Evolutionary conservation across 1,140 invertebrate species (phyloP).

Genomic region (Antheraea mylitta): DNA sequence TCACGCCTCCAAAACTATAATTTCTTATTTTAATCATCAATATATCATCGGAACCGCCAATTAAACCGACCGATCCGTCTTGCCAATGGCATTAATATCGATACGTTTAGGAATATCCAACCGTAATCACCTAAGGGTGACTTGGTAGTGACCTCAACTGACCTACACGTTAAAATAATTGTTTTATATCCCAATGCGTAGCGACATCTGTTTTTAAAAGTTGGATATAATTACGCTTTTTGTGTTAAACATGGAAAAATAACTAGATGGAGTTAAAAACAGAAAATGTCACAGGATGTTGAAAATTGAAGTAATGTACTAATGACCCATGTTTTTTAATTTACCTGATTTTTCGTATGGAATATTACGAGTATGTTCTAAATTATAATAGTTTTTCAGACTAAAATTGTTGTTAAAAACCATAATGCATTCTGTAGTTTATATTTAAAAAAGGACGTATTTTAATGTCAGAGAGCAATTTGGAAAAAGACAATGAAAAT

Average conservation of each 20-base stretch:
- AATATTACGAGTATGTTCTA: no score
- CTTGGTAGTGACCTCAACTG: not conserved
- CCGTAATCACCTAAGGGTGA: not conserved
- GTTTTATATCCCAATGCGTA: not conserved
- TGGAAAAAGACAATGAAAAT: no score
- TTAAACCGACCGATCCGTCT: conserved; percentile 18
- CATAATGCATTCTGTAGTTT: no score
- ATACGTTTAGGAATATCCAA: not conserved
- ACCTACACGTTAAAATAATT: not conserved
- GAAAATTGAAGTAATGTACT: no score
- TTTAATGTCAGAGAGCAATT: no score
- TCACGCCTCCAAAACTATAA: conserved; percentile 29
- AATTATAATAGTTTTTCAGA: no score
- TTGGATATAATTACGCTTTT: not conserved
- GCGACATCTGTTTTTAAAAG: not conserved
- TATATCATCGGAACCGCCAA: conserved; percentile 22
- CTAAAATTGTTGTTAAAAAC: no score
- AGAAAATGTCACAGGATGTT: no score
- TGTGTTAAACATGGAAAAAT: not conserved
- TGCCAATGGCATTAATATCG: conserved; percentile 3
- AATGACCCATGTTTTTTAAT: no score
- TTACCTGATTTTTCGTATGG: no score
- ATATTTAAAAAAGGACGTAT: no score
- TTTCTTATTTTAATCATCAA: conserved; percentile 25
- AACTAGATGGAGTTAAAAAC: not conserved